Base-by-base conservation (phyloP, 2,888 invertebrate species). In the Parascotia fuliginaria region DNA sequence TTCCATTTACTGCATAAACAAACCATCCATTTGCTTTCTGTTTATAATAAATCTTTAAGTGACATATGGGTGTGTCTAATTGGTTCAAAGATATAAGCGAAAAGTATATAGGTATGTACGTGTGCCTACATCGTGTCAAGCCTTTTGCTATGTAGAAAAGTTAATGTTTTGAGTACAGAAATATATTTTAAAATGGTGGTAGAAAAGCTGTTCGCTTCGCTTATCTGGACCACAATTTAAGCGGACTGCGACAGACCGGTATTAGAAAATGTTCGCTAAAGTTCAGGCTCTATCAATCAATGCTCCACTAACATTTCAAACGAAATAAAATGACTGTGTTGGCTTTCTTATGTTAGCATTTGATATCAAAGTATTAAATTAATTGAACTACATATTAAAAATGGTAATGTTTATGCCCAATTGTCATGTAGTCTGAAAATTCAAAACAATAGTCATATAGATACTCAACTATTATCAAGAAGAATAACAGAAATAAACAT, bases 51-150 rank as follows among this genome's bases (percentile, higher is more conserved):
- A 65, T 64, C 60, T 51, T 62, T 39, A 49, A 47, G 48, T 64
- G 57, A 65, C 56, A 47, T 55, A 54, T 57, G 60, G 67, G 67
- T 42, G 67, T 47, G 67, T 55, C 67, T 66, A 67, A 67, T 67
- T 66, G 54, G 52, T 57, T 54, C 52, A 28, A 40, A 52, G 60
- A 47, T 31, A 55, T 31, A 22, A 40, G 42, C 45, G 59, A 63
- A 58, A 65, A 49, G 24, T 50, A 46, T 32, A 24, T 7, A 46
- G 36, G 42, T 27, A 51, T 15, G 11, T 45, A 31, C 33, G n/a
- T 9, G 45, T 2, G 11, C 28, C 33, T 7, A n/a, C 32, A 19
- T 16, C 29, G 24, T 19, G n/a, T n/a, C n/a, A n/a, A n/a, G n/a
- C n/a, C 31, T 45, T 15, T 40, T 28, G 22, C 40, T 29, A 4